Base-by-base conservation (phyloP, 2,888 invertebrate species). In the Orthosia incerta region DNA sequence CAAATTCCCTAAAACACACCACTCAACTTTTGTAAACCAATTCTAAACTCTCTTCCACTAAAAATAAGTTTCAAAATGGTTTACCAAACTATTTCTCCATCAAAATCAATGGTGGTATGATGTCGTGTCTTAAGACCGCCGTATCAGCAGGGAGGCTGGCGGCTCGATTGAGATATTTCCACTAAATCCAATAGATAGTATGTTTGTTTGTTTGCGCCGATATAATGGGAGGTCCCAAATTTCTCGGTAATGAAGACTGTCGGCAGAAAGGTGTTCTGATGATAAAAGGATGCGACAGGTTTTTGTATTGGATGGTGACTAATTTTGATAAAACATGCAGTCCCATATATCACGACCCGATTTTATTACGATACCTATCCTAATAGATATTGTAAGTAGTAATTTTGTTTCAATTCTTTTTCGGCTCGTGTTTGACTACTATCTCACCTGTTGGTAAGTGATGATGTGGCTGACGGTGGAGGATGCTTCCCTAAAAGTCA, bases 121-220 rank as follows among this genome's bases (percentile, higher is more conserved):
- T 88, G 87, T 90, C 88, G 86, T 89, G 85, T 87, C 74, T 87
- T 82, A 79, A 86, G 88, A 87, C 89, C 88, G 86, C 88, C 84
- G 75, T 89, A 89, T 84, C 93, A 92, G 93, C 92, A 86, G 93
- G 92, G 86, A 90, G 82, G 87, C 86, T 80, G 86, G 91, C 94
- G 94, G 94, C 77, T 7, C 91, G 89, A 93, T 94, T 94, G 94
- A 94, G 89, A 86, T 86, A 88, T 91, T 93, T 94, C 92, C 86
- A 89, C 88, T 83, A 90, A 93, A 92, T 89, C 86, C 88, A 85
- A 88, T 89, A 91, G 86, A 89, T 86, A 89, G 90, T 88, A 87
- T 89, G 88, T 89, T 89, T 91, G 93, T 91, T 87, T 89, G 90
- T 87, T 75, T 86, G 88, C 84, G 88, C 92, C 93, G 91, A 89